Conservation (phyloP, 2,888 invertebrate species). For the Itoplectis maculator region DNA sequence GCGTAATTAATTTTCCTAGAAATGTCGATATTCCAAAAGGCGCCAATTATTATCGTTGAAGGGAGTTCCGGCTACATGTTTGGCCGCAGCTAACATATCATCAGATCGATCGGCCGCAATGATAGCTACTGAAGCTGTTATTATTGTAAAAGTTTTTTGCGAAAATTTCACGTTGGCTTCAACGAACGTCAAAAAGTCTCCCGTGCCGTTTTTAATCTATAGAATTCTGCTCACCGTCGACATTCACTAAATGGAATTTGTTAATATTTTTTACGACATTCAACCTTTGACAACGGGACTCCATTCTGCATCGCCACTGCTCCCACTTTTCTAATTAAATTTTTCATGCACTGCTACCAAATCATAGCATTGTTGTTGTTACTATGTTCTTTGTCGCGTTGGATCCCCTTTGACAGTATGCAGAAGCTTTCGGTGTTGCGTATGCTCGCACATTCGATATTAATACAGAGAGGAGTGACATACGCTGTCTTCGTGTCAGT, state of each 20-base stretch:
- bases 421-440: not conserved
- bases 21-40: too few species aligned
- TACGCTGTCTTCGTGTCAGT: slow-evolving; percentile 11
- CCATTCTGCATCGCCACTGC: not conserved
- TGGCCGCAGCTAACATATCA: too few species aligned
- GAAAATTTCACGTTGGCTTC: too few species aligned
- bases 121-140: too few species aligned
- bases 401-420: not conserved
- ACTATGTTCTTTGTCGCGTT: not conserved
- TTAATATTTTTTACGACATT: not conserved
- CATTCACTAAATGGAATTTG: slow-evolving; percentile 2
- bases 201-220: not conserved
- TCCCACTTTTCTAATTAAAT: slow-evolving; percentile 2
- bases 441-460: not conserved
- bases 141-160: too few species aligned
- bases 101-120: too few species aligned
- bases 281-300: not conserved
- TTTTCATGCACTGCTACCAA: not conserved
- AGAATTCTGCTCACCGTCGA: not conserved
- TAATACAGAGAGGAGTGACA: slow-evolving; percentile 29
- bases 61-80: too few species aligned
- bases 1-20: too few species aligned
- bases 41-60: too few species aligned
- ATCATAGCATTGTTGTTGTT: not conserved
- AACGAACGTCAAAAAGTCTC: too few species aligned